Evolutionary conservation across 2,797 vertebrate species (phyloP).

Genomic region (Myotis daubentonii): DNA sequence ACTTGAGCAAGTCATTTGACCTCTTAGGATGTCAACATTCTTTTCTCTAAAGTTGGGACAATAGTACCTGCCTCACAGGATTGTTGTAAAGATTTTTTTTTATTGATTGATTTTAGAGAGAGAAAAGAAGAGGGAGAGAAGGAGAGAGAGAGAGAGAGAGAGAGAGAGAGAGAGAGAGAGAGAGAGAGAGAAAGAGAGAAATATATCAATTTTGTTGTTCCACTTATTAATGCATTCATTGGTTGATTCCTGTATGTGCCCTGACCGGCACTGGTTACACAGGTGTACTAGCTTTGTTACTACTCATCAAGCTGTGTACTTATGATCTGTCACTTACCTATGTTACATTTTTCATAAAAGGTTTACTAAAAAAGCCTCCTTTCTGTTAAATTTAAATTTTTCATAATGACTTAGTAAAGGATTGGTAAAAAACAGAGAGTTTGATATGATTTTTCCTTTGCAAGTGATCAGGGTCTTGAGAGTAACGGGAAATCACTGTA

Average conservation of each 20-base stretch:
- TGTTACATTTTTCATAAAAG: background rate
- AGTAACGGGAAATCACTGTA: background rate
- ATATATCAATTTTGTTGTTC: background rate
- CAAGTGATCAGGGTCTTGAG: background rate
- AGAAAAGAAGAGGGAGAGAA: background rate
- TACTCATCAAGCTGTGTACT: background rate
- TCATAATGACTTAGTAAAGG: constrained; percentile 16
- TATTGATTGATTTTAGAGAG: background rate
- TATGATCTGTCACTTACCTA: background rate
- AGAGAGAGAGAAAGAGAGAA: background rate
- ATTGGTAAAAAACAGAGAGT: constrained; percentile 30
- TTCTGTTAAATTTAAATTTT: background rate
- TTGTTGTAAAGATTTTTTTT: background rate
- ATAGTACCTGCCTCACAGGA: background rate
- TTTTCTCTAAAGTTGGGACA: background rate
- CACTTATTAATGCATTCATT: background rate
- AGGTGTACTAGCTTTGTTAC: background rate
- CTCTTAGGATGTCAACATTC: background rate
- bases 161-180: background rate
- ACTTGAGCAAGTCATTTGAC: background rate
- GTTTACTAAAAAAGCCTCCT: background rate
- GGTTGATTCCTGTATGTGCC: background rate
- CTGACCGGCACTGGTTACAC: background rate
- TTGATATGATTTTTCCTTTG: constrained; percentile 17
- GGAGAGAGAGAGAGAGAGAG: too few relatives aligned